phyloP scores from a whole-genome alignment of 2,888 invertebrate species.

The Brachypterus glaber region DNA sequence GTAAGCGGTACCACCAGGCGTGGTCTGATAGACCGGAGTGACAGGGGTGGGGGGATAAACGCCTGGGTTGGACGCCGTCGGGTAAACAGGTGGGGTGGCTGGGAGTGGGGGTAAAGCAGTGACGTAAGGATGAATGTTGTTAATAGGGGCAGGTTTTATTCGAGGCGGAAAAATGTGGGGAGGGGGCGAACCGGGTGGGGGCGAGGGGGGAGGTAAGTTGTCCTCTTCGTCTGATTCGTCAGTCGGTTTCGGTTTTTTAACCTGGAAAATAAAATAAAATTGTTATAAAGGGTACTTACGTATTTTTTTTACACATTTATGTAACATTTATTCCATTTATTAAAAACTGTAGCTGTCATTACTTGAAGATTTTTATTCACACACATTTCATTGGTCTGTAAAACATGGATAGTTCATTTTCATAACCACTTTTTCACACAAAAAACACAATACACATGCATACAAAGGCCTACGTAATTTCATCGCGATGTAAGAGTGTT shows the following conservation, averaged over 20 bases:
- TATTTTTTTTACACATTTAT: too few species aligned
- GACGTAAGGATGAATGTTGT: conserved; percentile 30
- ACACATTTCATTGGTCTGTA: too few species aligned
- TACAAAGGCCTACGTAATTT: too few species aligned
- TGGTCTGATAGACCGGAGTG: conserved; percentile 22
- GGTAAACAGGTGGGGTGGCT: background rate
- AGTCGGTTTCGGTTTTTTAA: conserved; percentile 29
- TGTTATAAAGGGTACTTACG: background rate
- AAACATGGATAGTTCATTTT: too few species aligned
- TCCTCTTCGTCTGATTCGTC: conserved; percentile 46
- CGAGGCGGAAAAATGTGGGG: conserved; percentile 45
- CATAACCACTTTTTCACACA: too few species aligned
- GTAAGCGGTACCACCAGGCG: conserved; percentile 38
- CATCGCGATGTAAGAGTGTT: too few species aligned
- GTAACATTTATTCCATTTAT: too few species aligned
- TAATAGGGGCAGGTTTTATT: conserved; percentile 32
- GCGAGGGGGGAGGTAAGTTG: conserved; percentile 49
- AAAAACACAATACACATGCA: too few species aligned
- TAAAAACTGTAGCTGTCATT: too few species aligned
- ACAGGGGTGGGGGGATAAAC: background rate
- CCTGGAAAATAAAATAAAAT: conserved; percentile 28
- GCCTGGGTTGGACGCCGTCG: background rate
- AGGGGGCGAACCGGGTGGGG: conserved; percentile 52
- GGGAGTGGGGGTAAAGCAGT: conserved; percentile 10
- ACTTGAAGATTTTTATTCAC: too few species aligned